These are phyloP conservation scores for Drosophila picticornis DNA, from an alignment of 2,888 invertebrate genomes.

Conservation along the genomic window DNA sequence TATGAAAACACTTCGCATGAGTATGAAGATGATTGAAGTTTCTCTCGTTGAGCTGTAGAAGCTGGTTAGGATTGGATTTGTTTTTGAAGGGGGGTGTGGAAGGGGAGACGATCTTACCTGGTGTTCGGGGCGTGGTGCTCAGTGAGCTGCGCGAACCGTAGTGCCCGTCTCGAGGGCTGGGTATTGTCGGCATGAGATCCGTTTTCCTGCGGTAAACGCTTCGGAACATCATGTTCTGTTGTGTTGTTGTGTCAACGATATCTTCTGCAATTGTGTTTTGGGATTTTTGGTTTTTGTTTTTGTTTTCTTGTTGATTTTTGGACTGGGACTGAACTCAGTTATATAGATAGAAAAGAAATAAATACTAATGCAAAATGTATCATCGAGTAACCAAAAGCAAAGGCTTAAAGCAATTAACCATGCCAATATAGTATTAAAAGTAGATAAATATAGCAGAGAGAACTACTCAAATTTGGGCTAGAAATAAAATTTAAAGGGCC, in stretches of 20 bases:
- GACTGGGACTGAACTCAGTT: conserved; percentile 19
- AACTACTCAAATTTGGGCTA: conserved; percentile 36
- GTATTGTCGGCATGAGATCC: conserved; percentile 95
- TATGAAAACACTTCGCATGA: conserved; percentile 18
- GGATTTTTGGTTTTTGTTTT: conserved; percentile 37
- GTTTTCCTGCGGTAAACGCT: conserved; percentile 94
- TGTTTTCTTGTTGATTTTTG: conserved; percentile 22
- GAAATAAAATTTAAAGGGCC: conserved; percentile 17
- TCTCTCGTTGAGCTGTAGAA: conserved; percentile 20
- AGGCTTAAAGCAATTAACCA: conserved; percentile 58
- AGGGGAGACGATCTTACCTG: conserved; percentile 83
- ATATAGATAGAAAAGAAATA: neutral
- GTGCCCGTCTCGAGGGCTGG: conserved; percentile 89
- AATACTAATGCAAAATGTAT: conserved; percentile 61
- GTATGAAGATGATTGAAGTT: neutral
- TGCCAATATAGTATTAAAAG: conserved; percentile 44
- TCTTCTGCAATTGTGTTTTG: conserved; percentile 83
- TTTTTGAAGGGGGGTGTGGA: conserved; percentile 6
- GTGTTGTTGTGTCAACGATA: conserved; percentile 85
- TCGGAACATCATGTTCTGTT: conserved; percentile 88
- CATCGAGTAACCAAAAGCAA: conserved; percentile 68
- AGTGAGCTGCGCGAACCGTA: conserved; percentile 86
- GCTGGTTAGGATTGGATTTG: conserved; percentile 6
- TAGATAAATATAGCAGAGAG: conserved; percentile 27
- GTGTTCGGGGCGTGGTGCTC: conserved; percentile 85